Conservation (phyloP, 2,113 vertebrate genomes). For the Atractosteus spatula region DNA sequence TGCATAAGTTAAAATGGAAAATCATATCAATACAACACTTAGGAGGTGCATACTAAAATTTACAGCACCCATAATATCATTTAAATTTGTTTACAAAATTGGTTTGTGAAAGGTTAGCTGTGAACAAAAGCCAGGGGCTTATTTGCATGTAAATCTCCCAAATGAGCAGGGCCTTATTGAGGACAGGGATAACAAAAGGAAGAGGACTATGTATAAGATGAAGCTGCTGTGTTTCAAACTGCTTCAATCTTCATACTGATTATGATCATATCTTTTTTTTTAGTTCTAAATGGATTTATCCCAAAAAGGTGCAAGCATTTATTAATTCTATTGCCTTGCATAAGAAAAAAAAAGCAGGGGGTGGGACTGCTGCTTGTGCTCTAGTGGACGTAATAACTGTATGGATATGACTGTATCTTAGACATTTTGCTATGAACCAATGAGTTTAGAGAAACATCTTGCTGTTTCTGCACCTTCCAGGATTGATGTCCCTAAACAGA, state of each 20-base stretch:
- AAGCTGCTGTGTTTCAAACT: background rate
- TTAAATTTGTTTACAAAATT: background rate
- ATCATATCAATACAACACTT: conserved; percentile 8
- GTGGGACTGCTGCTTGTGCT: too few relatives aligned
- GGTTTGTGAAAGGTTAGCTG: background rate
- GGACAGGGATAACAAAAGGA: background rate
- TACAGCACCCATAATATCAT: background rate
- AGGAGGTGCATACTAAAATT: background rate
- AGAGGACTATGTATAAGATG: background rate
- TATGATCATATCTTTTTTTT: background rate
- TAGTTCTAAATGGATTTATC: too few relatives aligned
- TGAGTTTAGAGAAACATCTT: too few relatives aligned
- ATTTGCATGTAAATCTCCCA: background rate
- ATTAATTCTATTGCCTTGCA: too few relatives aligned
- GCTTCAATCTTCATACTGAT: background rate
- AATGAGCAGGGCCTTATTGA: background rate
- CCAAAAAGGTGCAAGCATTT: too few relatives aligned
- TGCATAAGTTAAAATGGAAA: conserved; percentile 12
- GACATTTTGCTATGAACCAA: too few relatives aligned
- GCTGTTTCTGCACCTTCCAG: too few relatives aligned
- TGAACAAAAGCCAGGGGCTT: background rate
- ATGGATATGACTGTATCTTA: too few relatives aligned
- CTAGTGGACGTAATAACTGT: too few relatives aligned
- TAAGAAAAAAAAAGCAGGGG: too few relatives aligned
- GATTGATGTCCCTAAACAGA: too few relatives aligned